Conservation (phyloP, 37 sponge, comb jelly and placozoan genomes). For the Geodia barretti region DNA sequence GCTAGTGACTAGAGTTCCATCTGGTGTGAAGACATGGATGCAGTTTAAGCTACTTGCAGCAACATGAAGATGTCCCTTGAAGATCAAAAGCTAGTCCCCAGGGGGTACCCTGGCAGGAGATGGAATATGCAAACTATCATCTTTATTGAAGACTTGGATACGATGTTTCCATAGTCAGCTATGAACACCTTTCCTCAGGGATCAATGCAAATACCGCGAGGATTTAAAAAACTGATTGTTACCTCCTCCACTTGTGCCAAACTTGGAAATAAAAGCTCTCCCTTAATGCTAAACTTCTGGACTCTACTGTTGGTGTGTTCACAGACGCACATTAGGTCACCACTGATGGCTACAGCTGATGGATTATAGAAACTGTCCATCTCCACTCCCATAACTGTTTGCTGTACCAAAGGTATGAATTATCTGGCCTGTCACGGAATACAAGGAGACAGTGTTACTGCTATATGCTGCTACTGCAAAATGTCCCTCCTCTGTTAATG, state of each 20-base stretch:
- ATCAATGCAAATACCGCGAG: conserved; percentile 39
- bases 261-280: conserved; percentile 18
- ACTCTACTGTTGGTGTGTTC: conserved; percentile 39
- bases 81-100: conserved; percentile 55
- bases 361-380: conserved; percentile 47
- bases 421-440: background rate
- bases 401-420: conserved; percentile 3
- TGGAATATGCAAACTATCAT: conserved; percentile 28
- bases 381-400: conserved; percentile 3
- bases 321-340: conserved; percentile 44
- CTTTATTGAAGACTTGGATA: conserved; percentile 43
- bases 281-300: conserved; percentile 29
- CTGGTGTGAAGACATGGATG: conserved; percentile 36
- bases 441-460: background rate
- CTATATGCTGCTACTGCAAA: conserved; percentile 13
- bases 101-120: conserved; percentile 15
- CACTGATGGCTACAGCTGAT: conserved; percentile 29
- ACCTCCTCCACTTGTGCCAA: conserved; percentile 33
- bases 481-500: conserved; percentile 25
- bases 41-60: conserved; percentile 8
- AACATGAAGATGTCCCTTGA: conserved; percentile 38
- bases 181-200: conserved; percentile 23
- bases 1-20: conserved; percentile 11
- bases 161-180: conserved; percentile 38
- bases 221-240: conserved; percentile 33